phyloP scores from a whole-genome alignment of 23 tunicate species.

The Clavelina lepadiformis region DNA sequence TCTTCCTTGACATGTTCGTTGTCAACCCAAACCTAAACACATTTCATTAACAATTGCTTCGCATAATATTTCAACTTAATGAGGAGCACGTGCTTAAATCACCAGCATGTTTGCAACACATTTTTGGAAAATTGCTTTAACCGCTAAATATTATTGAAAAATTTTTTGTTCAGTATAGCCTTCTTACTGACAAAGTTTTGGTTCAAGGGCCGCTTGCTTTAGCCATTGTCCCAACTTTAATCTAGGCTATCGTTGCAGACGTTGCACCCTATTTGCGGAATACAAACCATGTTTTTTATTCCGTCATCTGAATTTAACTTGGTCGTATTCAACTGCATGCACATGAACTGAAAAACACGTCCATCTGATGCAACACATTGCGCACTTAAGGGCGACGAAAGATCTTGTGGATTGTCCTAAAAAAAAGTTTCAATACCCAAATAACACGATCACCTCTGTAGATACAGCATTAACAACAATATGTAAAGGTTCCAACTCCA shows the following conservation, averaged over 20 bases:
- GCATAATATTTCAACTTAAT: neutral
- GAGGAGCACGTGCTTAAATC: too few species aligned
- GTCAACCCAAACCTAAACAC: constrained; percentile 44
- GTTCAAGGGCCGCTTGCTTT: too few species aligned
- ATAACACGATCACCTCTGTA: neutral
- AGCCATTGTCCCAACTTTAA: too few species aligned
- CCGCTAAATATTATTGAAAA: too few species aligned
- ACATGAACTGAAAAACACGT: constrained; percentile 61
- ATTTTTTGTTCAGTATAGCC: too few species aligned
- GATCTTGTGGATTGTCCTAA: constrained; percentile 36
- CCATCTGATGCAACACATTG: constrained; percentile 79
- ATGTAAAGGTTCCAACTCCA: neutral
- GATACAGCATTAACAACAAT: neutral
- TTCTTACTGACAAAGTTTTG: too few species aligned
- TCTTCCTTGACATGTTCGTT: constrained; percentile 21
- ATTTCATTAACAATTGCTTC: neutral
- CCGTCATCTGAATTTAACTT: constrained; percentile 42
- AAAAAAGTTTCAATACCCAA: neutral
- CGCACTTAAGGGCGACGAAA: constrained; percentile 39
- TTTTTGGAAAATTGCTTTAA: too few species aligned
- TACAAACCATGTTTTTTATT: constrained; percentile 83
- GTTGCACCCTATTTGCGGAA: too few species aligned
- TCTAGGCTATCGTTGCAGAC: too few species aligned
- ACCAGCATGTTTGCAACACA: too few species aligned
- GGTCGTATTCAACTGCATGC: constrained; percentile 82